Conservation (phyloP, 2,888 invertebrate genomes). For the Gordius sp. region DNA sequence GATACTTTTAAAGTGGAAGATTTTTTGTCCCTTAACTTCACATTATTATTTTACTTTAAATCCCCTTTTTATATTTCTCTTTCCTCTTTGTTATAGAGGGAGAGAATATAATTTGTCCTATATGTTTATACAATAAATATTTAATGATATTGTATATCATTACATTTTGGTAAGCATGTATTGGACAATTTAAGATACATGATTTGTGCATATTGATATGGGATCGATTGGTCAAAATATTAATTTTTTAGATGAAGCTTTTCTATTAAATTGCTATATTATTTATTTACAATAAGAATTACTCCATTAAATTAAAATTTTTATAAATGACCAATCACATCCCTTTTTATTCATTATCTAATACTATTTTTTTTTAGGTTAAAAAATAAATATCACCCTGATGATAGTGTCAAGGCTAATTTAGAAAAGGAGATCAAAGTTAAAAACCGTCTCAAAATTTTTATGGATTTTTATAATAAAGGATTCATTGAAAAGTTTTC, state of each 20-base stretch:
- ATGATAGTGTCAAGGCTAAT: constrained; percentile 63
- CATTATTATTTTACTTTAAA: neutral
- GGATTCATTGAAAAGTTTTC: constrained; percentile 47
- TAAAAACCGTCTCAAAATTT: constrained; percentile 55
- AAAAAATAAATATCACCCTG: constrained; percentile 91
- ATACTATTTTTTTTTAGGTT: too few relatives aligned
- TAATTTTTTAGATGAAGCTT: too few relatives aligned
- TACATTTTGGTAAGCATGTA: neutral
- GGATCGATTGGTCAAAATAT: too few relatives aligned
- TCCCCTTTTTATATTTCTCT: neutral
- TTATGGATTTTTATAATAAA: constrained; percentile 44
- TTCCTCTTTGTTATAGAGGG: neutral
- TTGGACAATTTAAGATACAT: neutral
- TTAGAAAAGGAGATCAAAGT: constrained; percentile 47
- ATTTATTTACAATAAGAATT: too few relatives aligned
- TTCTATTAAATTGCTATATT: too few relatives aligned
- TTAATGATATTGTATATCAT: neutral
- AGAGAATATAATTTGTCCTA: too few relatives aligned
- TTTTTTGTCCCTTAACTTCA: neutral
- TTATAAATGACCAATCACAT: too few relatives aligned
- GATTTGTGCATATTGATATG: neutral
- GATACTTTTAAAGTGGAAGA: neutral
- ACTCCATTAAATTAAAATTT: too few relatives aligned
- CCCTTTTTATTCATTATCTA: too few relatives aligned
- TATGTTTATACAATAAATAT: neutral